Conservation (phyloP, 1,140 invertebrate species). For the Akabosia matsudoensis region DNA sequence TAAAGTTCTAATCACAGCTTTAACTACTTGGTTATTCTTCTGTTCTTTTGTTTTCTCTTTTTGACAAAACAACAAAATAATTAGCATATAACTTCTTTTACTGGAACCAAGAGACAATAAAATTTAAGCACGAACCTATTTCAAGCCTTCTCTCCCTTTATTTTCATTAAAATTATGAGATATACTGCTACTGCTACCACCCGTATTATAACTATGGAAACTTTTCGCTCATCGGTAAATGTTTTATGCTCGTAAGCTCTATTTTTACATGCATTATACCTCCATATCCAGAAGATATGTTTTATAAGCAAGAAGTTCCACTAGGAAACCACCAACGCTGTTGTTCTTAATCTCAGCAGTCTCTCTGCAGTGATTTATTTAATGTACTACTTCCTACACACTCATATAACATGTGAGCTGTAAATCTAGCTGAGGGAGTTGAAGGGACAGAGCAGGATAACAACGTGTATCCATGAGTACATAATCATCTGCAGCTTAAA, state of each 20-base stretch:
- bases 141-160: not conserved
- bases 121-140: not conserved
- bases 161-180: not conserved
- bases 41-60: not conserved
- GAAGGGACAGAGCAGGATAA: no score
- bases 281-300: not conserved
- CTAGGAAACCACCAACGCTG: constrained; percentile 12
- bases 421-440: no score
- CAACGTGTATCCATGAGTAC: not conserved
- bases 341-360: not conserved
- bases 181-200: not conserved
- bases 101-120: not conserved
- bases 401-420: not conserved
- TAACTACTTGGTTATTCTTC: no score
- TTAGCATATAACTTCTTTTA: not conserved
- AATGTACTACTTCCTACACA: constrained; percentile 5
- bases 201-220: no score
- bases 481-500: not conserved
- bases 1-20: no score
- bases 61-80: not conserved
- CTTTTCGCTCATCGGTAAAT: no score
- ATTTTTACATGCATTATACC: not conserved
- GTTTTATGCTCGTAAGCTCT: no score
- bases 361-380: constrained; percentile 1
- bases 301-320: not conserved